Evolutionary conservation across 2,888 invertebrate species (phyloP).

Genomic region (Troides helena): DNA sequence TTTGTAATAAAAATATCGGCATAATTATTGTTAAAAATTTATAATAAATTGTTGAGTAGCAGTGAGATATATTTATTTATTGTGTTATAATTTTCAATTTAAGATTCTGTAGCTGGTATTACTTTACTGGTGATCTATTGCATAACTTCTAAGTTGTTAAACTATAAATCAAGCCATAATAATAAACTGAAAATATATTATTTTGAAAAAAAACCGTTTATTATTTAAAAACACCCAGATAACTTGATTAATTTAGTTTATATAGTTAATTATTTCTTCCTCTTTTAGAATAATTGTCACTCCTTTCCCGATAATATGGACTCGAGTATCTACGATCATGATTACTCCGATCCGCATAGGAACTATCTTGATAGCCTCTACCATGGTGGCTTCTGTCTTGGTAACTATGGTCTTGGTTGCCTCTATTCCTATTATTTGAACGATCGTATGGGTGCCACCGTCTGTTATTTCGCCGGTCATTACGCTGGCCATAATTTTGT

Average conservation of each 20-base stretch:
- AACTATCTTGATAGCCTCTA: slow-evolving; percentile 29
- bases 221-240: slow-evolving; percentile 33
- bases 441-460: slow-evolving; percentile 47
- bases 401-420: slow-evolving; percentile 36
- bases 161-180: slow-evolving; percentile 80
- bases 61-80: slow-evolving; percentile 73
- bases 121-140: slow-evolving; percentile 76
- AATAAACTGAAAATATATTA: slow-evolving; percentile 76
- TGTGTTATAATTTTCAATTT: slow-evolving; percentile 68
- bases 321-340: slow-evolving; percentile 3
- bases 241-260: neutral
- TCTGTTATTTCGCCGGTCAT: slow-evolving; percentile 54
- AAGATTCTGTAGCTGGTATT: slow-evolving; percentile 73
- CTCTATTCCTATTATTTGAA: slow-evolving; percentile 40
- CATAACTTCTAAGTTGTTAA: slow-evolving; percentile 79
- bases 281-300: slow-evolving; percentile 5
- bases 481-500: slow-evolving; percentile 50
- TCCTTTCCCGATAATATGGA: slow-evolving; percentile 5
- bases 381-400: slow-evolving; percentile 38
- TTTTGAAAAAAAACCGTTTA: slow-evolving; percentile 66
- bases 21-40: slow-evolving; percentile 77
- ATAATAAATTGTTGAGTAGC: slow-evolving; percentile 76
- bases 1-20: slow-evolving; percentile 64
- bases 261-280: slow-evolving; percentile 2
- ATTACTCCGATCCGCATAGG: slow-evolving; percentile 15